Evolutionary conservation across 2,888 invertebrate species (phyloP).

Genomic region (Leptura quadrifasciata): DNA sequence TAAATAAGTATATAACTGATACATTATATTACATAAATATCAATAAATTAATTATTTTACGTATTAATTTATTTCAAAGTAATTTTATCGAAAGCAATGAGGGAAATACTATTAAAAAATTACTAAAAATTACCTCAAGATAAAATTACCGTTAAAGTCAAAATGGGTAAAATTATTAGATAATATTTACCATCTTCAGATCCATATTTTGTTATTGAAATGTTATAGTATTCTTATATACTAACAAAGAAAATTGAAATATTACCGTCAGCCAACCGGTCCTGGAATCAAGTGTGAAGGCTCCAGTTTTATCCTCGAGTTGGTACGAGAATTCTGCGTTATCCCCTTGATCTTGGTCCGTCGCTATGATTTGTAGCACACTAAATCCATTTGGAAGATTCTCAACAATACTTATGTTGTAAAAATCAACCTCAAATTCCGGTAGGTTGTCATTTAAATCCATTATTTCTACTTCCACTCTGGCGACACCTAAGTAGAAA

Average conservation of each 20-base stretch:
- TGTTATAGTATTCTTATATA: no score
- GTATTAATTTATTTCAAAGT: no score
- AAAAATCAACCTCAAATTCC: slow-evolving; percentile 91
- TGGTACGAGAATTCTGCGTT: slow-evolving; percentile 90
- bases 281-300: slow-evolving; percentile 86
- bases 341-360: slow-evolving; percentile 89
- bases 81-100: no score
- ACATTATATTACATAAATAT: no score
- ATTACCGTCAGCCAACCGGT: slow-evolving; percentile 91
- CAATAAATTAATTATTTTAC: no score
- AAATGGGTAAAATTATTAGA: no score
- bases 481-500: slow-evolving; percentile 79
- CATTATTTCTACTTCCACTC: slow-evolving; percentile 83
- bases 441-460: slow-evolving; percentile 91
- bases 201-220: no score
- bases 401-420: slow-evolving; percentile 94
- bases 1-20: no score
- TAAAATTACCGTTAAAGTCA: no score
- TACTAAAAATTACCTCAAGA: no score
- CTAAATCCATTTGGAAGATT: slow-evolving; percentile 90
- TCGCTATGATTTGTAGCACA: slow-evolving; percentile 82
- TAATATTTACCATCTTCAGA: no score
- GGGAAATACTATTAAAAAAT: no score
- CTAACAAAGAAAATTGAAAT: not conserved
- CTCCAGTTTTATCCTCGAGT: slow-evolving; percentile 83